phyloP scores from a whole-genome alignment of 2,797 vertebrate species.

The Psittacula derbiana region DNA sequence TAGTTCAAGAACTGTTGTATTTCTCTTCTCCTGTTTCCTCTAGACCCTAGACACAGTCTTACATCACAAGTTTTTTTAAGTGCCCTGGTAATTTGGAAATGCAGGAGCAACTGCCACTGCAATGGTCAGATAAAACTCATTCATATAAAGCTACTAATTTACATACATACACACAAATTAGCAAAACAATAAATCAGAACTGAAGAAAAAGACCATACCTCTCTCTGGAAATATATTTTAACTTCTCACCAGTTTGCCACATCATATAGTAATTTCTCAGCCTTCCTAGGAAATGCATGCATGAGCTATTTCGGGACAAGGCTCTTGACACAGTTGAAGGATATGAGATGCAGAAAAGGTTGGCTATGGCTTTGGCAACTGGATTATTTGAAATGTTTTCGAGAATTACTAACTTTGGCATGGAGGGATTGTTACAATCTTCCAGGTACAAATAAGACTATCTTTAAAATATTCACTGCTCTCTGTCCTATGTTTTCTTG shows the following conservation, averaged over 20 bases:
- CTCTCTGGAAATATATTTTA: not conserved
- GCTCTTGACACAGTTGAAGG: not conserved
- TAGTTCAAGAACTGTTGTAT: not conserved
- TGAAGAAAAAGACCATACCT: not conserved
- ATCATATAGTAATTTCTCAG: not conserved
- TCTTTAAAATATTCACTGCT: not conserved
- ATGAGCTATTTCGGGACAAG: not conserved
- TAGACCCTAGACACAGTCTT: not conserved
- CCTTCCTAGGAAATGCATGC: not conserved
- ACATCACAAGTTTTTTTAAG: not conserved
- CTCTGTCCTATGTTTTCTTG: not conserved
- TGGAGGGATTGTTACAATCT: not conserved
- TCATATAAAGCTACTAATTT: rapidly evolving
- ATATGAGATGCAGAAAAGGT: not conserved
- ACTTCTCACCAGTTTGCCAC: not conserved
- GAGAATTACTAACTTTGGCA: not conserved
- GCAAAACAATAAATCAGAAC: not conserved
- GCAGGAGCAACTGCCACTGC: not conserved
- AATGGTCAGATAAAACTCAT: not conserved
- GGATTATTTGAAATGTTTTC: not conserved
- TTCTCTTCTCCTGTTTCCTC: not conserved
- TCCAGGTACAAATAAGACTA: not conserved
- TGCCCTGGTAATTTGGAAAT: not conserved
- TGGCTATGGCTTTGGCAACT: not conserved
- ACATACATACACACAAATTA: not conserved